These are phyloP conservation scores for Melanotaenia maccullochi DNA, from an alignment of 2,797 vertebrate genomes.

Conservation along the genomic window DNA sequence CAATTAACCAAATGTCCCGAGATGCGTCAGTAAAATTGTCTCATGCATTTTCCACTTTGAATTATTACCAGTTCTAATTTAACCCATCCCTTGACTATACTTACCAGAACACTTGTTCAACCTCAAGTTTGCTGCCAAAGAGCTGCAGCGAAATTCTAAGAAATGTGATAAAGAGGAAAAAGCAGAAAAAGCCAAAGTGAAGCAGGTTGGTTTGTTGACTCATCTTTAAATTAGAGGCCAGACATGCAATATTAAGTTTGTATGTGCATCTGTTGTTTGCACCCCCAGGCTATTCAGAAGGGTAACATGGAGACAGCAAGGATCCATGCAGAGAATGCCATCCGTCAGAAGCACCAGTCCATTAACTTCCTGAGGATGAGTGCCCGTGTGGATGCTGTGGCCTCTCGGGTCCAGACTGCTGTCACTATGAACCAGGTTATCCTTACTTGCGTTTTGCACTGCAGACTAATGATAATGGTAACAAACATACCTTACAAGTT, in stretches of 20 bases:
- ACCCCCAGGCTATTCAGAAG: constrained; percentile 90
- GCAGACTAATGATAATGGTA: neutral
- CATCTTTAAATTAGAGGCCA: neutral
- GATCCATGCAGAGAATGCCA: constrained; percentile 90
- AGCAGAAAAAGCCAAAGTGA: constrained; percentile 83
- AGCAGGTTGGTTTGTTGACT: constrained; percentile 68
- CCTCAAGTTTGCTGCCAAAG: constrained; percentile 83
- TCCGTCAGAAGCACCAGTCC: constrained; percentile 84
- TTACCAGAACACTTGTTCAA: constrained; percentile 79
- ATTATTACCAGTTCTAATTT: neutral
- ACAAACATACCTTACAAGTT: neutral
- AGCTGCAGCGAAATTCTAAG: constrained; percentile 79
- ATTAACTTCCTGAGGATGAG: constrained; percentile 94
- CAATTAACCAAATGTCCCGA: neutral
- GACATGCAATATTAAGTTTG: neutral
- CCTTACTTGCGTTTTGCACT: neutral
- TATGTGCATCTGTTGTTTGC: neutral
- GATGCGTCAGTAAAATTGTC: neutral
- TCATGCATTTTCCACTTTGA: neutral
- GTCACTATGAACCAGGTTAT: constrained; percentile 89
- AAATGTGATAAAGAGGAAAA: constrained; percentile 85
- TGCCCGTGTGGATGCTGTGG: constrained; percentile 92
- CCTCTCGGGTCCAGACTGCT: constrained; percentile 92
- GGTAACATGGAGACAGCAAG: constrained; percentile 92
- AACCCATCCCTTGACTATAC: constrained; percentile 32